Percentiles rank a stretch among this genome's conserved stretches.
Evolutionary conservation across 2,113 vertebrate species (phyloP).

Genomic region (Nestor notabilis): DNA sequence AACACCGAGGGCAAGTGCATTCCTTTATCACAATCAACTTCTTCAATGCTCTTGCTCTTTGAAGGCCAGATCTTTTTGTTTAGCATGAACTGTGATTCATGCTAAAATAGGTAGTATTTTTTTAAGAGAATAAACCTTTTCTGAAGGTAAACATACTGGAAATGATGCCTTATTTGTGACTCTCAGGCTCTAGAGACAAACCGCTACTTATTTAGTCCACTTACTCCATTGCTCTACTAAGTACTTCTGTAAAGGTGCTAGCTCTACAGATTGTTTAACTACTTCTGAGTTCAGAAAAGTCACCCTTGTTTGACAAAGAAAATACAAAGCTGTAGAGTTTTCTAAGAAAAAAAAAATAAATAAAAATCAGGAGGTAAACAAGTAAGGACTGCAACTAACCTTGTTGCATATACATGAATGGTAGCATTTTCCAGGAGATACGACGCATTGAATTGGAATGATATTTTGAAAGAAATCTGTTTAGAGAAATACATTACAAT

Average conservation of each 20-base stretch:
- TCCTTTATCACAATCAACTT: neutral
- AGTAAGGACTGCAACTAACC: slow-evolving; percentile 72
- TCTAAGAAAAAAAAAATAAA: neutral
- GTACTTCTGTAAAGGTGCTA: neutral
- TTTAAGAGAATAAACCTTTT: neutral
- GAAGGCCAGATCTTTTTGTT: neutral
- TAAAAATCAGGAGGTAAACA: neutral
- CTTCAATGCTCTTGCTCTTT: neutral
- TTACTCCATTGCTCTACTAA: neutral
- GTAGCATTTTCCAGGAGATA: slow-evolving; percentile 81
- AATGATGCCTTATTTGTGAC: neutral
- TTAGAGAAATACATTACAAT: neutral
- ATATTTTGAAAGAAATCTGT: slow-evolving; percentile 87
- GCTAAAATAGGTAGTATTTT: neutral
- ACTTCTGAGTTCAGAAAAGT: neutral
- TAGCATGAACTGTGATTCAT: neutral
- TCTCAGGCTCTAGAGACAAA: neutral
- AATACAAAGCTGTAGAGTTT: neutral
- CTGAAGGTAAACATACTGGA: neutral
- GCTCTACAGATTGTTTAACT: neutral
- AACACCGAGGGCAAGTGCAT: neutral
- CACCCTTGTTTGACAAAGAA: neutral
- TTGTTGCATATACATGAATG: slow-evolving; percentile 84
- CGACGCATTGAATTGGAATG: slow-evolving; percentile 86
- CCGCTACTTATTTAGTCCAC: neutral